phyloP scores from a whole-genome alignment of 2,113 vertebrate species.

The Madoqua kirkii region DNA sequence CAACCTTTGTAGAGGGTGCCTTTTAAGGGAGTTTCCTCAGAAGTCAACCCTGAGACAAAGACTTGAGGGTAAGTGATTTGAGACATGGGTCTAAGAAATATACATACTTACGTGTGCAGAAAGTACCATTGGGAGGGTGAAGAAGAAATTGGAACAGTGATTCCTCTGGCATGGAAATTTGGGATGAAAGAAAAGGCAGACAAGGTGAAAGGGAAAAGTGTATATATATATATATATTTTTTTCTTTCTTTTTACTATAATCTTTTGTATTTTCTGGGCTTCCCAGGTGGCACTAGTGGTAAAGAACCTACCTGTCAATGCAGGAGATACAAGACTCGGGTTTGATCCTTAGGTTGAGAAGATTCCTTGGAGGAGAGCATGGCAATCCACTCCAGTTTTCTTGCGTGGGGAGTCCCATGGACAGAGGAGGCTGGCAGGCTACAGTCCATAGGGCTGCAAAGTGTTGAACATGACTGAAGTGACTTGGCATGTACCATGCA shows the following conservation, averaged over 20 bases:
- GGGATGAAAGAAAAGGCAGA: not conserved
- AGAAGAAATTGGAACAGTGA: not conserved
- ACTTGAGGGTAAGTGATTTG: not conserved
- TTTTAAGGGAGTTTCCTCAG: not conserved
- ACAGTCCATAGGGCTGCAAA: not conserved
- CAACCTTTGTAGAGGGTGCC: not conserved
- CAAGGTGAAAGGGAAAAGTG: not conserved
- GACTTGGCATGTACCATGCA: not conserved
- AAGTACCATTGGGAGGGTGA: not conserved
- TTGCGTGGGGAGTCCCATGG: not conserved
- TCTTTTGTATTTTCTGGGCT: not conserved
- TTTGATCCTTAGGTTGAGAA: not conserved
- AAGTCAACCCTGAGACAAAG: not conserved
- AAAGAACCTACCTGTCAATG: not conserved
- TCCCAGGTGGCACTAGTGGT: not conserved
- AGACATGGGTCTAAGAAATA: not conserved
- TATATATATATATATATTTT: not conserved
- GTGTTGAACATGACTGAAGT: not conserved
- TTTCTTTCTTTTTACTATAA: not conserved
- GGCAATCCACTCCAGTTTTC: not conserved
- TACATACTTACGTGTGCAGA: not conserved
- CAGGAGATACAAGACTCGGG: not conserved
- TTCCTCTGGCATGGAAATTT: not conserved
- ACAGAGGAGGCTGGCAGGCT: not conserved
- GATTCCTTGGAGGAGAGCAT: not conserved